Evolutionary conservation across 2,888 invertebrate species (phyloP), one percentile per base, ranked within the genome.

Genomic region (Thereva unica): DNA sequence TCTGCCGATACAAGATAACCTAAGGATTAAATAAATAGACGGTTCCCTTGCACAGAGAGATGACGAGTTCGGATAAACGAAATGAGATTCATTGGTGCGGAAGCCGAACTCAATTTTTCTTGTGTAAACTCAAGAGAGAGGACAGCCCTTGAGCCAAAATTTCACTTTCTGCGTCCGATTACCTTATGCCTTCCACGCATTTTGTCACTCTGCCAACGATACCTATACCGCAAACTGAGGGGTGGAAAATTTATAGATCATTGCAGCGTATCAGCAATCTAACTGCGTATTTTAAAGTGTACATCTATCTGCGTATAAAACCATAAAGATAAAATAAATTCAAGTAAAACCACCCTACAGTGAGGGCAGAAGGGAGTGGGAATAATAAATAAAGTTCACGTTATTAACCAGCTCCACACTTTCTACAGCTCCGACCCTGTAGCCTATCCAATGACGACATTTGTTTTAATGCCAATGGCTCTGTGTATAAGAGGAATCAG

Each of bases 1-100:
- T 71, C 71, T 73, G 71, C 71, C 70, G 71, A 73, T 72, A 71
- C 59, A 71, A 71, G 71, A 72, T 73, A 72, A 72, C 67, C 68
- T 64, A 67, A 66, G 70, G 70, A 71, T 71, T 72, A 72, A 71
- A 71, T 72, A 72, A 71, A 71, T 71, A 65, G 4, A 53, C 42
- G 64, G 35, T 37, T 56, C 53, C 64, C 53, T 64, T 64, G 50
- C 61, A 61, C 61, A 50, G 23, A 50, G 47, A 59, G 50, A 61
- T 61, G 61, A 59, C 37, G 47, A 50, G 37, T 47, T 12, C 61
- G 9, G 61, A 50, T 38, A 23, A 40, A 9, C 41, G 49, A 40
- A 55, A 54, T 55, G 42, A 54, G 23, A 57, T 49, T 54, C 66
- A 66, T 42, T 44, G 57, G 52, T 66, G 56, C 56, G 66, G 56